A percentile compares a stretch with the other conserved stretches of the same genome.
Evolutionary conservation across 2,888 invertebrate species (phyloP).

Genomic region (Caenorhabditis panamensis): DNA sequence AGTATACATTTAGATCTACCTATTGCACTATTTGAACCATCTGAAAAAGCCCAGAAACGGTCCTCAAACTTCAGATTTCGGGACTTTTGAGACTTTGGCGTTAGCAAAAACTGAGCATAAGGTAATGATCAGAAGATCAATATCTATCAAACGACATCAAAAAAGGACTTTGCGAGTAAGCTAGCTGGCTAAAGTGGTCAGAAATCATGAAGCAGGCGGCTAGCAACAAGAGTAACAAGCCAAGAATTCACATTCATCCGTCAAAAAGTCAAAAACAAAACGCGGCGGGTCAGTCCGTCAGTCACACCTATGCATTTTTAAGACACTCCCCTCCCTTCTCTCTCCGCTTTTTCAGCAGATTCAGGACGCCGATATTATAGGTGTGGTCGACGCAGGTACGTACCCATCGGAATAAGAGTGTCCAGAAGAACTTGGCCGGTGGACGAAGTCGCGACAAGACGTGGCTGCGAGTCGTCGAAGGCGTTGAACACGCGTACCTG

Average conservation of each 20-base stretch:
- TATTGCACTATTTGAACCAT: too few species aligned
- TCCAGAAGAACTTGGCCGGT: slow-evolving; percentile 57
- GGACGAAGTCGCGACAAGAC: slow-evolving; percentile 50
- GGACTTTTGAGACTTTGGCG: too few species aligned
- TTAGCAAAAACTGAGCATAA: too few species aligned
- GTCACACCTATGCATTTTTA: slow-evolving; percentile 52
- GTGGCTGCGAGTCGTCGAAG: slow-evolving; percentile 62
- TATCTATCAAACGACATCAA: too few species aligned
- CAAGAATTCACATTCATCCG: neutral
- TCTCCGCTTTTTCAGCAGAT: slow-evolving; percentile 15
- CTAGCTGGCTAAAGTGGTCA: too few species aligned
- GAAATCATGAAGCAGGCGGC: too few species aligned
- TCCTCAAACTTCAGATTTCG: too few species aligned
- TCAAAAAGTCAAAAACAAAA: neutral
- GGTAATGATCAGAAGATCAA: too few species aligned
- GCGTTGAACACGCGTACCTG: slow-evolving; percentile 63
- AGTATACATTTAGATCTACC: too few species aligned
- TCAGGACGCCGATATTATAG: slow-evolving; percentile 8
- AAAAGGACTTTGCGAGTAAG: too few species aligned
- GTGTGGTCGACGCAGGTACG: neutral
- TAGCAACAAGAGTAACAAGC: too few species aligned
- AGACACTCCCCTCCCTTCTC: slow-evolving; percentile 27
- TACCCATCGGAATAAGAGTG: slow-evolving; percentile 58
- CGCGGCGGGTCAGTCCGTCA: neutral
- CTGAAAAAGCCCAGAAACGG: neutral